Base-by-base conservation (phyloP, 2,113 vertebrate genomes). In the Hassar affinis region DNA sequence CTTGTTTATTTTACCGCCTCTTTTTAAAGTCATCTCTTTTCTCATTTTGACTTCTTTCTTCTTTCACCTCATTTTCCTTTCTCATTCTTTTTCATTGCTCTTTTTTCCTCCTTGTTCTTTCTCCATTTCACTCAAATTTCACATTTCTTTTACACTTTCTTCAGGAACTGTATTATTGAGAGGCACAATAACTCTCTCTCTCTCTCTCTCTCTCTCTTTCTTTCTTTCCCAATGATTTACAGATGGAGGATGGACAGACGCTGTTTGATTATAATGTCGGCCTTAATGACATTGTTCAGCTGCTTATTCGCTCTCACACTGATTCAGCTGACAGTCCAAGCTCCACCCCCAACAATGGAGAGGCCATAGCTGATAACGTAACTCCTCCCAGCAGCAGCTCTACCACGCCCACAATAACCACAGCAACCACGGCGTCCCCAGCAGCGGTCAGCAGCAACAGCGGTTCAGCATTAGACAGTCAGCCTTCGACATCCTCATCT, bases 241-340 rank as follows among this genome's bases (percentile, higher is more conserved):
- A 98, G 98, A 95, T 99, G 94, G 98, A 99, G 95, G 97, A 99
- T 93, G 98, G 98, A 88, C 97, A 99, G 89, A 98, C 97, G 51
- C 95, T 99, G 85, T 99, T 98, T 91, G 98, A 99, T 92, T 99
- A 99, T 90, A 96, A 98, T 86, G 98, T 99, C 87, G 97, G 97
- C 89, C 95, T 99, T 87, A 99, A 99, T 87, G 98, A 99, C 92
- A 99, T 99, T 87, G 95, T 99, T 90, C 98, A 99, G 92, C 95
- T 99, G 88, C 94, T 99, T 84, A 97, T 97, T 89, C 97, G 98
- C 80, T 95, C 97, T 56, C 95, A 97, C 81, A 92, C 95, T 25
- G 96, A 97, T 90, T 89, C 94, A 89, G 91, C 95, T 42, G 93
- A 96, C 69, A 61, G 77, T 61, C 77, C 77, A 47, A 91, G 94